Evolutionary conservation across 2,888 invertebrate species (phyloP), one percentile per base, ranked within the genome.

Genomic region (Drosophila aldrichi): DNA sequence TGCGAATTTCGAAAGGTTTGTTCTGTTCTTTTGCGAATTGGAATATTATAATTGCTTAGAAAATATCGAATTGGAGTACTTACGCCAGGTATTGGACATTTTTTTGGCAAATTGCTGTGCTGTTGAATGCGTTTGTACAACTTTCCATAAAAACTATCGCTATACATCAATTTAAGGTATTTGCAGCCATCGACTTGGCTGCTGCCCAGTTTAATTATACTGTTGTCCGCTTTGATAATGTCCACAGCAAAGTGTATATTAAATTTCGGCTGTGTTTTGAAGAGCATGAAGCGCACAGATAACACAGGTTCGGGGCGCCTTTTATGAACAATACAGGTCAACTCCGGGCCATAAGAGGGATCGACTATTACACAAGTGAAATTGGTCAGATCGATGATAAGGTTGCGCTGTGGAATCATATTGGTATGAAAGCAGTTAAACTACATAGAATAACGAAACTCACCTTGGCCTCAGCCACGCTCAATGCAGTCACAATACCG

Each of bases 121-220:
- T 32, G 18, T 38, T 61, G 76, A 7, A 83, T 12, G 2, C 72
- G 66, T 14, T 48, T 63, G 1, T 73, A 56, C 20, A 77, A 40
- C n/a, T 59, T 69, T 8, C 65, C 67, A 8, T 58, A 12, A 0
- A 69, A 32, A 29, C 38, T 60, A 8, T 57, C 67, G 3, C 16
- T 16, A 25, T 70, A 59, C 5, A 62, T 20, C 0, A 62, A 40
- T 3, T 43, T 36, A 10, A 90, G 41, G 22, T 65, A 74, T n/a
- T 76, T 75, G 57, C 90, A 88, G 2, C 82, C 87, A 54, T 88
- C 71, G 12, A 82, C 32, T n/a, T 68, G 67, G 0, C 54, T 6
- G 2, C 52, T 46, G 0, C 71, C 52, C 0, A 88, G 10, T 29
- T 58, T 81, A 18, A 85, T 52, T 36, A 62, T 68, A 9, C 7